Evolutionary conservation across 2,888 invertebrate genomes (phyloP).

Genomic region (Tetheella fluctuosa): DNA sequence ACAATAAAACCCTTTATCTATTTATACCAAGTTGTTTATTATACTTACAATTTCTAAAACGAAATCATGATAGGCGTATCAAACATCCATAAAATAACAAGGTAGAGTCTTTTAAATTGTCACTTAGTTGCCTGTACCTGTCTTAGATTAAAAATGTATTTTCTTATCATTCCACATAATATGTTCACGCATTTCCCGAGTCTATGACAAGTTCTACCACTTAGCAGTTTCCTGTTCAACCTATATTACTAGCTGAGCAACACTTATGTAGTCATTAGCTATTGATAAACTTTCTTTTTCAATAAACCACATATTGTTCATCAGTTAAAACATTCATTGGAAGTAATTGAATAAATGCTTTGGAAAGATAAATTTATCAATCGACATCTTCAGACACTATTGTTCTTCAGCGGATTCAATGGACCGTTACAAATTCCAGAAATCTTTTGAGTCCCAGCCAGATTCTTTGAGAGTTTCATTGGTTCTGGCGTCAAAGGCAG

Average conservation of each 20-base stretch:
- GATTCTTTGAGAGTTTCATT: slow-evolving; percentile 44
- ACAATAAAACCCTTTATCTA: too few relatives aligned
- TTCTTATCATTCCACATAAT: slow-evolving; percentile 51
- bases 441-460: slow-evolving; percentile 51
- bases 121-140: slow-evolving; percentile 5
- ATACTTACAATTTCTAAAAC: background rate
- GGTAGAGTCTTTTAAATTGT: background rate
- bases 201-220: slow-evolving; percentile 49
- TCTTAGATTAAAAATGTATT: slow-evolving; percentile 21
- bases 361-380: background rate
- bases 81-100: background rate
- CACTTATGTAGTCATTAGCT: slow-evolving; percentile 41
- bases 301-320: slow-evolving; percentile 33
- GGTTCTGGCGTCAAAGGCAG: background rate
- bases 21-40: too few relatives aligned
- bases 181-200: slow-evolving; percentile 48
- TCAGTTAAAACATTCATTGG: background rate
- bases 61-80: background rate
- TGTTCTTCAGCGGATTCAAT: slow-evolving; percentile 51
- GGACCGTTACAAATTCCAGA: slow-evolving; percentile 48
- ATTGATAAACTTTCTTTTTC: slow-evolving; percentile 55
- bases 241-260: slow-evolving; percentile 38
- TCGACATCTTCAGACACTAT: slow-evolving; percentile 40
- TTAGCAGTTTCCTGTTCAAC: slow-evolving; percentile 57
- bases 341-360: background rate